phyloP scores from a whole-genome alignment of 1,140 invertebrate genomes.

The Macrostomum lignano region DNA sequence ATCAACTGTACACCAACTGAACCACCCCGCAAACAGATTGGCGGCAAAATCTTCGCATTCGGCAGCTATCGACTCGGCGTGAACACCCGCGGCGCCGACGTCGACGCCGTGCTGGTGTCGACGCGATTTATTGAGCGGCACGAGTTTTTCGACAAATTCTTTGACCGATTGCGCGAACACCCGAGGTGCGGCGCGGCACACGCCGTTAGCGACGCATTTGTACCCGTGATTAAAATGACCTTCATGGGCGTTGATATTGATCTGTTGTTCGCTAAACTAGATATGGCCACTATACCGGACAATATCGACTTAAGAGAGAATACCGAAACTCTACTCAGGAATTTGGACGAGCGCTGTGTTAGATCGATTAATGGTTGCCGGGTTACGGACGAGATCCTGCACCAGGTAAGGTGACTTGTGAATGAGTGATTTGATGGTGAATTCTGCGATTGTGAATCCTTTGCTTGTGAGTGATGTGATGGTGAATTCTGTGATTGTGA shows the following conservation, averaged over 20 bases:
- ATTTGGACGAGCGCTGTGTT: conserved; percentile 4
- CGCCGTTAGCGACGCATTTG: conserved; percentile 89
- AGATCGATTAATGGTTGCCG: conserved; percentile 4
- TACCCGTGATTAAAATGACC: conserved; percentile 30
- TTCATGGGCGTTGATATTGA: conserved; percentile 2
- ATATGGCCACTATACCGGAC: not conserved
- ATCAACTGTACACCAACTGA: too few species aligned
- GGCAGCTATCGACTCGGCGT: conserved; percentile 69
- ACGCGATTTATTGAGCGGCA: conserved; percentile 66
- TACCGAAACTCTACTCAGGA: conserved; percentile 1
- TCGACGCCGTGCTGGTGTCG: conserved; percentile 86
- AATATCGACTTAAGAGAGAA: conserved; percentile 1
- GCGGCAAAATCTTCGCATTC: conserved; percentile 89
- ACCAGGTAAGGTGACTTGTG: too few species aligned
- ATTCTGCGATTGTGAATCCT: too few species aligned
- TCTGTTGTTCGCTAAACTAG: conserved; percentile 4
- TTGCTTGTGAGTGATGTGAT: too few species aligned
- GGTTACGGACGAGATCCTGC: conserved; percentile 4
- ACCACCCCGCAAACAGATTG: too few species aligned
- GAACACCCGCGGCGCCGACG: conserved; percentile 72
- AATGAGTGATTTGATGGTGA: too few species aligned
- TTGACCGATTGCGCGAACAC: conserved; percentile 57
- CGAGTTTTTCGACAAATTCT: conserved; percentile 83
- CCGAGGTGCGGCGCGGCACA: conserved; percentile 52
- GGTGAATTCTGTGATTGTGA: too few species aligned